phyloP scores from a whole-genome alignment of 2,113 vertebrate genomes.

The Oreochromis niloticus region DNA sequence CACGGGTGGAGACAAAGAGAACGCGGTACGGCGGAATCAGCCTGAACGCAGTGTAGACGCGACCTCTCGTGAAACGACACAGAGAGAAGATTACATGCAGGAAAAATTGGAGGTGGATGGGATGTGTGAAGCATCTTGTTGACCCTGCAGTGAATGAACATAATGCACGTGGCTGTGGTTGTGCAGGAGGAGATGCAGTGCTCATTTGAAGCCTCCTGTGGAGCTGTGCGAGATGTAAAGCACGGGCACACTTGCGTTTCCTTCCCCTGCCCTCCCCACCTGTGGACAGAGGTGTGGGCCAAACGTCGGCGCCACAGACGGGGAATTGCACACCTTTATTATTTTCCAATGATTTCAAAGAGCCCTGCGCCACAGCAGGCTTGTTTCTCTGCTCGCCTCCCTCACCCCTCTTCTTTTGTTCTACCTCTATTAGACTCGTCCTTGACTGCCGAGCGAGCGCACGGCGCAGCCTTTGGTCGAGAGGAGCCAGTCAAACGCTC shows the following conservation, averaged over 20 bases:
- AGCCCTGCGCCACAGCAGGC: constrained; percentile 16
- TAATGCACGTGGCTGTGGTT: background rate
- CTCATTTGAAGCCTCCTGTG: background rate
- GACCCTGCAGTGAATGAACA: background rate
- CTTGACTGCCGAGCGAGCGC: constrained; percentile 55
- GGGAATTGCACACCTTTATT: constrained; percentile 25
- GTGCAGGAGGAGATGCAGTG: background rate
- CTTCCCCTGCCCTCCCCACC: background rate
- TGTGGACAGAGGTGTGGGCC: constrained; percentile 19
- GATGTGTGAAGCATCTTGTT: background rate
- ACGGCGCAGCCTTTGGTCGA: constrained; percentile 44
- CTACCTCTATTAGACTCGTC: constrained; percentile 59
- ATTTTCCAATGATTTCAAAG: constrained; percentile 45
- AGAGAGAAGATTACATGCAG: background rate
- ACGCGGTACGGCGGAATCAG: background rate
- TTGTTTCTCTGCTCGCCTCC: constrained; percentile 22
- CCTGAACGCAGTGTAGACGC: background rate
- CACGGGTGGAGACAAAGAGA: background rate
- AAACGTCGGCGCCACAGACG: background rate
- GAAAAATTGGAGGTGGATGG: background rate
- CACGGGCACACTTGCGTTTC: background rate
- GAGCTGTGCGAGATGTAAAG: background rate
- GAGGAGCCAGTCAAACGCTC: constrained; percentile 56
- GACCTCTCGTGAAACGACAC: background rate
- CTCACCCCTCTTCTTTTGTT: constrained; percentile 55